A percentile compares a stretch with the other conserved stretches of the same genome.
phyloP scores from a whole-genome alignment of 2,797 vertebrate species.

The Carduelis carduelis region DNA sequence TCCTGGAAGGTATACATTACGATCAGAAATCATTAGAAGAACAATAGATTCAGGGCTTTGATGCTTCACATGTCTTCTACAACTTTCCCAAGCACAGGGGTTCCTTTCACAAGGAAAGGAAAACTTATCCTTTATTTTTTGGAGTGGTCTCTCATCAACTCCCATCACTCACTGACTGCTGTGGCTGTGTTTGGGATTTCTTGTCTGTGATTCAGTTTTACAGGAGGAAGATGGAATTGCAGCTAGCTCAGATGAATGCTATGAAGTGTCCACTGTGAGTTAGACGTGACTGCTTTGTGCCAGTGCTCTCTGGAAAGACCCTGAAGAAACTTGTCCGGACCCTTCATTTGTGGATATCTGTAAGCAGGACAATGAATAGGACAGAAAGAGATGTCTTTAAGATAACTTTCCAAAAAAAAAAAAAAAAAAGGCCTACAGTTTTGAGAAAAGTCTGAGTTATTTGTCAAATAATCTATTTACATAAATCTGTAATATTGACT shows the following conservation, averaged over 20 bases:
- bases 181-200: neutral
- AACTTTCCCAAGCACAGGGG: neutral
- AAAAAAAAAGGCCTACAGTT: neutral
- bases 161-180: fast-evolving
- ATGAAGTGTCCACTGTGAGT: neutral
- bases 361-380: neutral
- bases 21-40: neutral
- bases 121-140: neutral
- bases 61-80: fast-evolving
- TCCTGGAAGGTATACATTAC: neutral
- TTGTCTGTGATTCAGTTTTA: neutral
- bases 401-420: neutral
- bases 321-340: neutral
- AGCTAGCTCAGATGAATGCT: neutral
- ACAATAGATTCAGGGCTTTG: neutral
- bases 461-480: neutral
- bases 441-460: neutral
- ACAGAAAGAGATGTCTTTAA: neutral
- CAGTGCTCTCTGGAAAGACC: neutral
- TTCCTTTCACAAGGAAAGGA: neutral
- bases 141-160: neutral
- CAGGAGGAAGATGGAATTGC: neutral
- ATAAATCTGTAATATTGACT: neutral
- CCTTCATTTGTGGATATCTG: neutral
- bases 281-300: neutral